A percentile compares a stretch with the other conserved stretches of the same genome.
phyloP scores from a whole-genome alignment of 2,113 vertebrate genomes.

The Pomatorhinus ruficollis region DNA sequence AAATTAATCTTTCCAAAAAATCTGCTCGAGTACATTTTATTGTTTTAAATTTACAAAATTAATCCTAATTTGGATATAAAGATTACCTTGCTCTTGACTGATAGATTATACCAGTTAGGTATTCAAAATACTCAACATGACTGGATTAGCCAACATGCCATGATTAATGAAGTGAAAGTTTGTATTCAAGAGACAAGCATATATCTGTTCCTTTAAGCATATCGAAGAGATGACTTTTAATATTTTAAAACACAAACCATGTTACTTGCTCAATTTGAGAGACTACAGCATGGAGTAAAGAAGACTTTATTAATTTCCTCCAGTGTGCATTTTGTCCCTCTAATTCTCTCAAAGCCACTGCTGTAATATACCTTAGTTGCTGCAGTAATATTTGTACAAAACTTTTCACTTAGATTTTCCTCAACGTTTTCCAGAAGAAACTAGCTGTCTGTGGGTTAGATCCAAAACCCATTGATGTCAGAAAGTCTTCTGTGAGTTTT shows the following conservation, averaged over 20 bases:
- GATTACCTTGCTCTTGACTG: neutral
- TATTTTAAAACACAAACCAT: neutral
- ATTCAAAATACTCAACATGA: neutral
- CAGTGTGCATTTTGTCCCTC: neutral
- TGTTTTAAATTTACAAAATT: neutral
- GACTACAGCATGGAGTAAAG: neutral
- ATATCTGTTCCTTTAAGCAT: neutral
- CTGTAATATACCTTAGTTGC: neutral
- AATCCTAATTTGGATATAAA: neutral
- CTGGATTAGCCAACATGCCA: neutral
- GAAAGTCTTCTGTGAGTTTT: conserved; percentile 15
- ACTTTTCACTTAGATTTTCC: conserved; percentile 50
- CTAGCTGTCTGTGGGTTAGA: neutral
- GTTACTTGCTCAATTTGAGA: neutral
- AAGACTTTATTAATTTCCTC: neutral
- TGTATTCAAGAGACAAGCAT: neutral
- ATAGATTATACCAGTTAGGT: neutral
- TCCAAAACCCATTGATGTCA: conserved; percentile 36
- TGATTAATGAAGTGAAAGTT: neutral
- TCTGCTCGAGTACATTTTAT: neutral
- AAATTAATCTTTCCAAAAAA: neutral
- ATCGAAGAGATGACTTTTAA: neutral
- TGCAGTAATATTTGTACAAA: neutral
- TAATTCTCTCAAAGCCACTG: neutral
- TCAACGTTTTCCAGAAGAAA: conserved; percentile 32